Evolutionary conservation across 2,888 invertebrate species (phyloP).

Genomic region (Trissolcus japonicus): DNA sequence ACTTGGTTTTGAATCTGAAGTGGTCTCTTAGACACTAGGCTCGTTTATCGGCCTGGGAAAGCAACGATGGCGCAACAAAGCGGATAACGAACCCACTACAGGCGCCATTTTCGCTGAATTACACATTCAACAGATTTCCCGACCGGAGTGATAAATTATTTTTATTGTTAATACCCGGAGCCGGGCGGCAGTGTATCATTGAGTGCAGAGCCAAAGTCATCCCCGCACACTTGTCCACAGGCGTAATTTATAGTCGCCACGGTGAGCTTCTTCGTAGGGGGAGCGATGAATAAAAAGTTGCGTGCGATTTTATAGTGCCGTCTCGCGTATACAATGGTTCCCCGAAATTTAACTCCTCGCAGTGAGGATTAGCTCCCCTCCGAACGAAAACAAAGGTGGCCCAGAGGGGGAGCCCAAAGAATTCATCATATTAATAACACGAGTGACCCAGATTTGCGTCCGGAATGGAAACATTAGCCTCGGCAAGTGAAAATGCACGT

Average conservation of each 20-base stretch:
- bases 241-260: constrained; percentile 39
- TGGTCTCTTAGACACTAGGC: constrained; percentile 25
- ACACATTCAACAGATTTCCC: constrained; percentile 48
- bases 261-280: constrained; percentile 33
- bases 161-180: constrained; percentile 36
- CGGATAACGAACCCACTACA: constrained; percentile 9
- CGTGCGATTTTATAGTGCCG: constrained; percentile 24
- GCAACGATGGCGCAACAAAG: constrained; percentile 9
- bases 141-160: constrained; percentile 36
- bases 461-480: constrained; percentile 18
- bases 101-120: constrained; percentile 34
- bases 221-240: constrained; percentile 40
- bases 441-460: constrained; percentile 31
- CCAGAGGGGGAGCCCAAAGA: background rate
- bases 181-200: constrained; percentile 30
- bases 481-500: constrained; percentile 39
- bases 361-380: constrained; percentile 22
- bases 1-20: constrained; percentile 18
- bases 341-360: constrained; percentile 38
- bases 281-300: constrained; percentile 34
- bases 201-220: constrained; percentile 7
- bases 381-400: constrained; percentile 25
- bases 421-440: constrained; percentile 30
- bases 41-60: constrained; percentile 32
- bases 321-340: constrained; percentile 10